These are phyloP conservation scores for Drosophila aff. DNA, from an alignment of 1,140 invertebrate genomes.

Conservation along the genomic window DNA sequence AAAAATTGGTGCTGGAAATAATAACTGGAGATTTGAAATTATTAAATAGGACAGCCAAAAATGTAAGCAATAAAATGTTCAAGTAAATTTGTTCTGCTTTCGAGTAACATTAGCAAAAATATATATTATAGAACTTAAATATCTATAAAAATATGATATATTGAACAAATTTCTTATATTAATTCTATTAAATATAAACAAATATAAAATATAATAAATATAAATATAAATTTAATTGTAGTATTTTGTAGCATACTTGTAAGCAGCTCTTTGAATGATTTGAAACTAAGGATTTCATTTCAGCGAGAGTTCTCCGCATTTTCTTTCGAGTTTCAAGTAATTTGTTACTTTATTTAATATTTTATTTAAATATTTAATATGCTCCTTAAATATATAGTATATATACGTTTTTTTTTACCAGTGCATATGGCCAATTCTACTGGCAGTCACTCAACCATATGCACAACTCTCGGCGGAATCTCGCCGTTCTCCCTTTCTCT, in stretches of 20 bases:
- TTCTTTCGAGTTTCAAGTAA: background rate
- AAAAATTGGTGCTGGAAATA: too few relatives aligned
- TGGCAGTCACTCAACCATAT: slow-evolving; percentile 63
- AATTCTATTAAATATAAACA: too few relatives aligned
- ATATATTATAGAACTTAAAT: too few relatives aligned
- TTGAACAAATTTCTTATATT: too few relatives aligned
- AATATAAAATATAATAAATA: too few relatives aligned
- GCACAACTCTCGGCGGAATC: slow-evolving; percentile 69
- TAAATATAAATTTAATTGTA: too few relatives aligned
- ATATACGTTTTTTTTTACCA: background rate
- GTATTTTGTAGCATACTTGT: too few relatives aligned
- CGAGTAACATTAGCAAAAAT: too few relatives aligned
- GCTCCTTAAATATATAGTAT: background rate
- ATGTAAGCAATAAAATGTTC: background rate
- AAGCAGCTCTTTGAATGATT: background rate
- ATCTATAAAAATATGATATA: too few relatives aligned
- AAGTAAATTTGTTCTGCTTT: too few relatives aligned
- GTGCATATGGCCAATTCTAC: slow-evolving; percentile 17
- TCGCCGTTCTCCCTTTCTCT: slow-evolving; percentile 26
- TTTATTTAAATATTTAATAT: background rate
- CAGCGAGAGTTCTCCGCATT: background rate
- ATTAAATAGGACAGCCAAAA: background rate
- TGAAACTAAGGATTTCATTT: background rate
- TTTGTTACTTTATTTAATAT: background rate
- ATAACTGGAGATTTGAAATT: background rate